Percentiles rank a stretch among this genome's conserved stretches.
Conservation (phyloP, 2,888 invertebrate species). For the Cremastinae sp. region DNA sequence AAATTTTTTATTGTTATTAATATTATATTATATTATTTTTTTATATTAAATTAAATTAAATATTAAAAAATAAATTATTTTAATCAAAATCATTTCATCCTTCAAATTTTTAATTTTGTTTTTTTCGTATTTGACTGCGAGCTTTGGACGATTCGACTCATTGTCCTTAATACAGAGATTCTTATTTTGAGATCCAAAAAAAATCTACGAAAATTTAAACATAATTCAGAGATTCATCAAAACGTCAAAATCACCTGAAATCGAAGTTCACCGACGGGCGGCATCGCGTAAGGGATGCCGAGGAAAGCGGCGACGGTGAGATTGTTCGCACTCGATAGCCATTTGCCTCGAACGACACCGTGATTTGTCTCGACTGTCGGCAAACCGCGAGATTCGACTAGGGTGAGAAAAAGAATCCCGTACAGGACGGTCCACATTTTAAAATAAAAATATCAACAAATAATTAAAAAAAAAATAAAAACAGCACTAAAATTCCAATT, state of each 20-base stretch:
- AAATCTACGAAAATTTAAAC: background rate
- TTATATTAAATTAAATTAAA: too few relatives aligned
- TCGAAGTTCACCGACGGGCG: conserved; percentile 71
- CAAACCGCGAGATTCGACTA: conserved; percentile 41
- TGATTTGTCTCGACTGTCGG: conserved; percentile 66
- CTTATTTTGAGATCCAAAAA: background rate
- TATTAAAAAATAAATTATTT: too few relatives aligned
- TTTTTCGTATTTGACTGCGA: too few relatives aligned
- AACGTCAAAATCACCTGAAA: conserved; percentile 69
- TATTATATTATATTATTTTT: too few relatives aligned
- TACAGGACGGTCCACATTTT: conserved; percentile 52
- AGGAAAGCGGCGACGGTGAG: conserved; percentile 69
- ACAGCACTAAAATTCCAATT: background rate
- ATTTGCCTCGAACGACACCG: conserved; percentile 69
- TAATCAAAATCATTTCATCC: too few relatives aligned
- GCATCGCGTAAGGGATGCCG: conserved; percentile 75
- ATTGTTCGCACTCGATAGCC: conserved; percentile 63
- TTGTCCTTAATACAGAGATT: too few relatives aligned
- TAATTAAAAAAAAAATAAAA: conserved; percentile 4
- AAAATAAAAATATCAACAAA: conserved; percentile 31
- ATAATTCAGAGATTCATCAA: too few relatives aligned
- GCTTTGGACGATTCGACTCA: too few relatives aligned
- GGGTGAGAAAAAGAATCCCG: conserved; percentile 47
- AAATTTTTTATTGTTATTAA: too few relatives aligned
- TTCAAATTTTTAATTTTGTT: too few relatives aligned